phyloP scores from a whole-genome alignment of 2,797 vertebrate species.

The Amblyopsis hoosieri region DNA sequence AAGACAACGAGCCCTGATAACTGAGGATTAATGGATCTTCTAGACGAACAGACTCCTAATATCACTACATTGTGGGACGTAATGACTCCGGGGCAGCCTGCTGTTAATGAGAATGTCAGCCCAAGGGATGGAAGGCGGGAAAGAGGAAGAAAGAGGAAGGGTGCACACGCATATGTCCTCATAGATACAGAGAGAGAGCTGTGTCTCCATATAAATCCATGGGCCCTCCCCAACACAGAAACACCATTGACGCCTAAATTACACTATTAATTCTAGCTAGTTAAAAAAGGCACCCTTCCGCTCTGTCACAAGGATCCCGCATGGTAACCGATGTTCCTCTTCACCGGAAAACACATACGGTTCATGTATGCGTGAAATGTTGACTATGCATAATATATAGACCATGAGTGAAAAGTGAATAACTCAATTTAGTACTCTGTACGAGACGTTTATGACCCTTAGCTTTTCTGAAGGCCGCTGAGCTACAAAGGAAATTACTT shows the following conservation, averaged over 20 bases:
- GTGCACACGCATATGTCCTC: slow-evolving; percentile 38
- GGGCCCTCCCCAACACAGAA: slow-evolving; percentile 62
- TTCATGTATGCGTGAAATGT: slow-evolving; percentile 32
- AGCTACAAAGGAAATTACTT: slow-evolving; percentile 3
- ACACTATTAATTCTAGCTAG: slow-evolving; percentile 73
- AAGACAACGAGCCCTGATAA: neutral
- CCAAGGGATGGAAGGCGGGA: slow-evolving; percentile 27
- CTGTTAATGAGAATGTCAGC: slow-evolving; percentile 52
- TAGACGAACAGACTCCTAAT: neutral
- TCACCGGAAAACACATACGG: slow-evolving; percentile 37
- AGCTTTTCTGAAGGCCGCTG: slow-evolving; percentile 1
- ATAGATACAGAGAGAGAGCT: slow-evolving; percentile 38
- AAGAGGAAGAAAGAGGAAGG: slow-evolving; percentile 20
- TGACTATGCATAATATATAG: slow-evolving; percentile 43
- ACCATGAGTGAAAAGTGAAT: slow-evolving; percentile 11
- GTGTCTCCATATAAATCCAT: slow-evolving; percentile 52
- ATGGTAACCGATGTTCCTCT: slow-evolving; percentile 50
- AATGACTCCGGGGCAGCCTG: slow-evolving; percentile 33
- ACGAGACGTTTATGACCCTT: slow-evolving; percentile 29
- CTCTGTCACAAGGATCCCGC: slow-evolving; percentile 54
- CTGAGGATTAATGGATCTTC: slow-evolving; percentile 16
- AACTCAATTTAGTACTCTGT: slow-evolving; percentile 20
- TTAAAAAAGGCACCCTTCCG: slow-evolving; percentile 48
- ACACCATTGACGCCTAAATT: slow-evolving; percentile 71
- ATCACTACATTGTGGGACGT: slow-evolving; percentile 28